A percentile compares a stretch with the other conserved stretches of the same genome.
Evolutionary conservation across 2,113 vertebrate genomes (phyloP).

Genomic region (Hemicordylus capensis): DNA sequence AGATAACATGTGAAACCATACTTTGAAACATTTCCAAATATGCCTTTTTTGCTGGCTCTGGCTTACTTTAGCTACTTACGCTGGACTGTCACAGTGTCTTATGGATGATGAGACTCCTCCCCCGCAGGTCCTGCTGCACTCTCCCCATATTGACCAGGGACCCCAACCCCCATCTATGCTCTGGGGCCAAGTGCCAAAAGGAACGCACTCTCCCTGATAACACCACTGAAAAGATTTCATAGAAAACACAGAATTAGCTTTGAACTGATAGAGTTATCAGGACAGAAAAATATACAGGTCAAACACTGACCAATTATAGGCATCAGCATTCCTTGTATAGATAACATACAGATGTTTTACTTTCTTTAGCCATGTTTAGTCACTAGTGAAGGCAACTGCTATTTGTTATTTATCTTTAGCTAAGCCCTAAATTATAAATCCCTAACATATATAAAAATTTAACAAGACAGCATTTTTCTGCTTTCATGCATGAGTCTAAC

Average conservation of each 20-base stretch:
- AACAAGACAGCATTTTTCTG: constrained; percentile 47
- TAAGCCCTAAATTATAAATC: constrained; percentile 54
- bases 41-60: constrained; percentile 87
- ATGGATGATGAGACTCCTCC: constrained; percentile 96
- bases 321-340: constrained; percentile 69
- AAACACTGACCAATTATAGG: constrained; percentile 73
- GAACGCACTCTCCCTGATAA: constrained; percentile 95
- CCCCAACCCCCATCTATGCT: constrained; percentile 93
- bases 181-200: constrained; percentile 95
- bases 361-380: constrained; percentile 72
- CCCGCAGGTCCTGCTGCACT: constrained; percentile 98
- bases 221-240: constrained; percentile 90
- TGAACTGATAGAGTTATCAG: constrained; percentile 66
- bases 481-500: constrained; percentile 30
- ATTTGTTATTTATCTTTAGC: constrained; percentile 71
- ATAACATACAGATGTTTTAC: constrained; percentile 64
- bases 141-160: constrained; percentile 94
- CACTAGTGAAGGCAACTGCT: constrained; percentile 49
- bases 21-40: constrained; percentile 77
- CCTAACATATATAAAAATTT: constrained; percentile 53
- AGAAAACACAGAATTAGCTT: constrained; percentile 72
- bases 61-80: constrained; percentile 99
- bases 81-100: constrained; percentile 99
- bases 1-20: constrained; percentile 79
- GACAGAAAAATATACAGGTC: constrained; percentile 66